Conservation (phyloP, 2,888 invertebrate species). For the Epistrophe eligans region DNA sequence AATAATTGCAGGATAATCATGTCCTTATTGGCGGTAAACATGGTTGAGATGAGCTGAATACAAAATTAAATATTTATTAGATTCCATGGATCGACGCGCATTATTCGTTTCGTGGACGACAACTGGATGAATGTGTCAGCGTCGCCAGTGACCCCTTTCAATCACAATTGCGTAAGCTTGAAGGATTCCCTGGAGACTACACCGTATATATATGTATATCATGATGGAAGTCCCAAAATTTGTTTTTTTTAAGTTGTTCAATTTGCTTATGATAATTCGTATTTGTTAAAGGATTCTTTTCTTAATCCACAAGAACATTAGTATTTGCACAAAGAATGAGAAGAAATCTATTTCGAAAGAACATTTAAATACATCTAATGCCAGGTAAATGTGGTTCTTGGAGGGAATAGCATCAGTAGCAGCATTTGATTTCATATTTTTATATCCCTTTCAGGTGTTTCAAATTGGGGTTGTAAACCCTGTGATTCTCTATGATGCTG, state of each 20-base stretch:
- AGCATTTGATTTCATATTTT: constrained; percentile 62
- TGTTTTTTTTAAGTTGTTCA: constrained; percentile 79
- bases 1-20: constrained; percentile 74
- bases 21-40: constrained; percentile 74
- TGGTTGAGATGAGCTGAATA: constrained; percentile 68
- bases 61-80: constrained; percentile 75
- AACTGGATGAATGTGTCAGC: not conserved
- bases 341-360: constrained; percentile 35
- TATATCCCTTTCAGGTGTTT: constrained; percentile 73
- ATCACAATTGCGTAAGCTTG: constrained; percentile 34
- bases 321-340: constrained; percentile 30
- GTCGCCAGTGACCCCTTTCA: constrained; percentile 49
- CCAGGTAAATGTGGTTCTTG: not conserved
- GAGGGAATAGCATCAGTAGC: not conserved
- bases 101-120: constrained; percentile 24
- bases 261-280: constrained; percentile 82
- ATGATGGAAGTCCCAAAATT: constrained; percentile 33
- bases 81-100: constrained; percentile 57
- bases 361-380: constrained; percentile 14
- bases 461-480: constrained; percentile 67
- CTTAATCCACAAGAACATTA: constrained; percentile 55
- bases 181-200: constrained; percentile 1
- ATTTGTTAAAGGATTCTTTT: constrained; percentile 29
- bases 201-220: not conserved
- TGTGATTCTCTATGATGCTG: constrained; percentile 11